A percentile compares a stretch with the other conserved stretches of the same genome.
phyloP scores from a whole-genome alignment of 2,888 invertebrate genomes.

The Sphaerophoria rueppellii region DNA sequence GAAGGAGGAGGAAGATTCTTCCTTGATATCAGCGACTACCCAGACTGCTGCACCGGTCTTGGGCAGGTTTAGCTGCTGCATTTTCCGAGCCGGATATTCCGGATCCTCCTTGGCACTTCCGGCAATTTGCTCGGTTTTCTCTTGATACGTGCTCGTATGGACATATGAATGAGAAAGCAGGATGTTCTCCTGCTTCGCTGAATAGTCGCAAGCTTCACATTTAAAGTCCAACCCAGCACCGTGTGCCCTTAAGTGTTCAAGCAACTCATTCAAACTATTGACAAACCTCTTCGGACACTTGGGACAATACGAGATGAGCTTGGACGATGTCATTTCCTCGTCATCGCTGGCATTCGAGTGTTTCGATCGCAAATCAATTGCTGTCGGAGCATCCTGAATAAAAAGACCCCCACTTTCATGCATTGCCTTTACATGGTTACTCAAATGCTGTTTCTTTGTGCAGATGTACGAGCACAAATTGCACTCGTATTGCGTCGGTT shows the following conservation, averaged over 20 bases:
- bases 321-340: constrained; percentile 77
- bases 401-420: constrained; percentile 77
- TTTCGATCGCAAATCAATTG: constrained; percentile 75
- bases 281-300: constrained; percentile 91
- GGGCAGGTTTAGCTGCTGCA: constrained; percentile 81
- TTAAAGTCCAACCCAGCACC: constrained; percentile 82
- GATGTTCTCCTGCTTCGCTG: constrained; percentile 87
- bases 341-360: constrained; percentile 58
- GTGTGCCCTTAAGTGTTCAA: constrained; percentile 85
- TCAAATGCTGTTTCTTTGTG: constrained; percentile 90
- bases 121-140: constrained; percentile 87
- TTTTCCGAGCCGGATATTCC: constrained; percentile 86
- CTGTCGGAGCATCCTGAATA: constrained; percentile 32
- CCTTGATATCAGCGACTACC: constrained; percentile 80
- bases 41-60: constrained; percentile 79
- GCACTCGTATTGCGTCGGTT: constrained; percentile 86
- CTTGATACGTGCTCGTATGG: constrained; percentile 91
- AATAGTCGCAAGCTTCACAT: constrained; percentile 91
- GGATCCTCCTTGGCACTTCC: constrained; percentile 86
- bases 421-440: constrained; percentile 89
- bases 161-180: constrained; percentile 87
- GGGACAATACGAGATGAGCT: constrained; percentile 87
- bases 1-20: constrained; percentile 74
- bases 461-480: constrained; percentile 92
- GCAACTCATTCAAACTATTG: constrained; percentile 88